A percentile compares a stretch with the other conserved stretches of the same genome.
These are phyloP conservation scores for Phymorhynchus buccinoides DNA, from an alignment of 1,140 invertebrate genomes.

Conservation along the genomic window DNA sequence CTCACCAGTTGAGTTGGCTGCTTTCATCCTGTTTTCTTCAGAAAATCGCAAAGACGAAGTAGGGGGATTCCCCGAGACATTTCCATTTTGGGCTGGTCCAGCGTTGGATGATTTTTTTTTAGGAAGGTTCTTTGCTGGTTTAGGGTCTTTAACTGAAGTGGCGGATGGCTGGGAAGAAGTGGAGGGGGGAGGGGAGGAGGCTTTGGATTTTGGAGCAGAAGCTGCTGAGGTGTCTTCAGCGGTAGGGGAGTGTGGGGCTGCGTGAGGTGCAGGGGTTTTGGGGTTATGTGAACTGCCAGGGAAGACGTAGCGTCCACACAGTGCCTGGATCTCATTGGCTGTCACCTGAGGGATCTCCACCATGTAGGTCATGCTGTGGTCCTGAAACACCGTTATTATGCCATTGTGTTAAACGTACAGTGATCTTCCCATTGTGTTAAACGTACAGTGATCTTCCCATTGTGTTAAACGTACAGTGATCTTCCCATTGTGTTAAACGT, in stretches of 20 bases:
- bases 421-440: too few species aligned
- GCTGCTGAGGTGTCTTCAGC: neutral
- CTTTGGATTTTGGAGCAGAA: neutral
- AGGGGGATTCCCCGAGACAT: neutral
- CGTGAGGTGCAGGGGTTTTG: neutral
- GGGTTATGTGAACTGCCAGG: neutral
- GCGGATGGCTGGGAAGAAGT: neutral
- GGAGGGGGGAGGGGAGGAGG: neutral
- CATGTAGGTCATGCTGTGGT: neutral
- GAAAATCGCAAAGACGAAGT: neutral
- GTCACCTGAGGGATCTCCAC: slow-evolving; percentile 21
- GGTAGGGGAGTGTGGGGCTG: neutral
- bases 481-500: too few species aligned
- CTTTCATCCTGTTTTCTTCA: neutral
- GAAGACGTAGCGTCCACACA: neutral
- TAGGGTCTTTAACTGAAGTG: neutral
- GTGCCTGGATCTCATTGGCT: neutral
- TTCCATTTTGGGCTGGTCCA: neutral
- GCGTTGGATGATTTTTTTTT: neutral
- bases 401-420: neutral
- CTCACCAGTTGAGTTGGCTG: neutral
- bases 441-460: too few species aligned
- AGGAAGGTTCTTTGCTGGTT: neutral
- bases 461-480: too few species aligned
- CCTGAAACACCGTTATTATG: neutral